phyloP scores from a whole-genome alignment of 2,888 invertebrate genomes.

The Smittia aterrima region DNA sequence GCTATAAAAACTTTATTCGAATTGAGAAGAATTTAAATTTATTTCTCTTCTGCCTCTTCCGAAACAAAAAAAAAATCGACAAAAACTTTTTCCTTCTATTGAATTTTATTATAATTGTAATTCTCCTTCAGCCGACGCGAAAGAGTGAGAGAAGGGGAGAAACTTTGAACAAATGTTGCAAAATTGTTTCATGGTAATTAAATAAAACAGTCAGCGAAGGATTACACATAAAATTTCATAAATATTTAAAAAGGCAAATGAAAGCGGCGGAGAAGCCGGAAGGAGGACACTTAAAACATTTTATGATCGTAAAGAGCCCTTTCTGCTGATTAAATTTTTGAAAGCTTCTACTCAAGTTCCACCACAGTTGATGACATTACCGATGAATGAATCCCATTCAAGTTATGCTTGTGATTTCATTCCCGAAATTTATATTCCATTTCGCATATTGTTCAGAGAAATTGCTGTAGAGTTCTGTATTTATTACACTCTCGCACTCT shows the following conservation, averaged over 20 bases:
- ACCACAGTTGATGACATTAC: background rate
- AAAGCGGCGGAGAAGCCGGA: background rate
- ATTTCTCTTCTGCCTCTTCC: background rate
- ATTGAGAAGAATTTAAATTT: conserved; percentile 15
- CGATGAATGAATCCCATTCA: background rate
- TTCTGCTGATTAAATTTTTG: too few species aligned
- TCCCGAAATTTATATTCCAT: background rate
- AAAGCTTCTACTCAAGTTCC: too few species aligned
- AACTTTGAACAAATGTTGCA: conserved; percentile 30
- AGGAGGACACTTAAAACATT: background rate
- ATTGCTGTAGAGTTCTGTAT: background rate
- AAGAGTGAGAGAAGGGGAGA: background rate
- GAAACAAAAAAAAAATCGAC: background rate
- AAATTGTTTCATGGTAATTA: conserved; percentile 32
- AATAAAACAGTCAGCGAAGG: conserved; percentile 21
- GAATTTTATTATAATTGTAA: conserved; percentile 23
- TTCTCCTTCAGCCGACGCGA: background rate
- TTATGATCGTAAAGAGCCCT: background rate
- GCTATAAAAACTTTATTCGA: background rate
- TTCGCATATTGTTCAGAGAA: background rate
- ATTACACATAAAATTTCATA: conserved; percentile 26
- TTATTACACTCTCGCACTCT: conserved; percentile 7
- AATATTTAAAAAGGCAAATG: conserved; percentile 18
- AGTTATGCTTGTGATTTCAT: conserved; percentile 8
- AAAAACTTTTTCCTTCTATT: conserved; percentile 9